A percentile compares a stretch with the other conserved stretches of the same genome.
Evolutionary conservation across 2,113 vertebrate species (phyloP).

Genomic region (Leptobrachium leishanense): DNA sequence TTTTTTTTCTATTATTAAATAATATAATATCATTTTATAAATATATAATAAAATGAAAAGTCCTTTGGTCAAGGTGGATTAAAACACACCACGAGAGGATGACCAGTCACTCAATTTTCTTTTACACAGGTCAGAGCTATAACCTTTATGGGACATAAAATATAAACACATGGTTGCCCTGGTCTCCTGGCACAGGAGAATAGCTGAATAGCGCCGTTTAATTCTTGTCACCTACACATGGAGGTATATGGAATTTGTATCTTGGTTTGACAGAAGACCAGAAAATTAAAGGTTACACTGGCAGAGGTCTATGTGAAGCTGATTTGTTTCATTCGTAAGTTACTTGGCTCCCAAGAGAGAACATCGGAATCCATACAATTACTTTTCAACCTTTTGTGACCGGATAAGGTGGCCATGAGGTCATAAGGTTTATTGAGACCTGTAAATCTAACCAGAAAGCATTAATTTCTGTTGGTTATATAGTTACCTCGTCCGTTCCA

Average conservation of each 20-base stretch:
- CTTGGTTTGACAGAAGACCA: not conserved
- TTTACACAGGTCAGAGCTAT: no score
- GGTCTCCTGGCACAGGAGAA: not conserved
- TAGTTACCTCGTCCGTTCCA: slow-evolving; percentile 90
- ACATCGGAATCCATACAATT: not conserved
- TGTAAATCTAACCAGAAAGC: not conserved
- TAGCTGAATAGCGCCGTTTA: not conserved
- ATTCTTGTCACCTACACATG: not conserved
- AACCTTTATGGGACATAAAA: not conserved
- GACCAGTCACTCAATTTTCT: no score
- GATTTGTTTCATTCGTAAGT: not conserved
- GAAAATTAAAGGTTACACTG: not conserved
- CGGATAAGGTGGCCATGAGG: not conserved
- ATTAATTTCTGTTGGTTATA: slow-evolving; percentile 12
- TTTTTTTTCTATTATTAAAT: no score
- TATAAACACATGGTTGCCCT: not conserved
- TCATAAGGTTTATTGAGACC: not conserved
- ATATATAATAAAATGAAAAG: no score
- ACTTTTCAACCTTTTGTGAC: not conserved
- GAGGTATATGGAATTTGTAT: not conserved
- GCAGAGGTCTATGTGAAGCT: not conserved
- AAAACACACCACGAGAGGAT: no score
- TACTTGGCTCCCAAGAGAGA: not conserved
- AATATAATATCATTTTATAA: no score
- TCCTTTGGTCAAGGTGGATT: no score